A percentile compares a stretch with the other conserved stretches of the same genome.
These are phyloP conservation scores for Diceros bicornis DNA, from an alignment of 2,797 vertebrate genomes.

Conservation along the genomic window DNA sequence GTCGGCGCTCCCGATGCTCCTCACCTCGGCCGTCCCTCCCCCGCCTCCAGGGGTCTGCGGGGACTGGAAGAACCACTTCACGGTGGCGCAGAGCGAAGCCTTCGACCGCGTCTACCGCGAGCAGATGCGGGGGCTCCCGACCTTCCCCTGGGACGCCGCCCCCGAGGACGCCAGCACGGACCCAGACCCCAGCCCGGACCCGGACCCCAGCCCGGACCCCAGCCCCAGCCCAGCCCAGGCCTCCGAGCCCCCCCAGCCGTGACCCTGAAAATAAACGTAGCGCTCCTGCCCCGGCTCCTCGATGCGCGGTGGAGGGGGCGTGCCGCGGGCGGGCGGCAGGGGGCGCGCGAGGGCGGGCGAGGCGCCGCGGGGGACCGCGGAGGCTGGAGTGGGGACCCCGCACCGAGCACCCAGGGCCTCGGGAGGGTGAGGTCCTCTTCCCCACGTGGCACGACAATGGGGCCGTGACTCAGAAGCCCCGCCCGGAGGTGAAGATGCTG, in stretches of 20 bases:
- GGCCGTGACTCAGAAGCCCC: not conserved
- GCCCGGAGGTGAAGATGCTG: not conserved
- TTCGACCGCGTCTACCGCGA: conserved; percentile 85
- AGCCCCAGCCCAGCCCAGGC: conserved; percentile 11
- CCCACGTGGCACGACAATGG: rapidly evolving
- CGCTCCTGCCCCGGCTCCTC: not conserved
- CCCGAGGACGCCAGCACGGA: conserved; percentile 9
- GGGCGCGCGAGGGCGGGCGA: not conserved
- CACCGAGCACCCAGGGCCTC: rapidly evolving
- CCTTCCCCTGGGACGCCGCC: conserved; percentile 85
- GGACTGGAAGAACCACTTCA: conserved; percentile 89
- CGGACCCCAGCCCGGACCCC: not conserved
- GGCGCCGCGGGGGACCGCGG: not conserved
- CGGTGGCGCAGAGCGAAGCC: conserved; percentile 81
- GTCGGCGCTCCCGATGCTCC: rapidly evolving
- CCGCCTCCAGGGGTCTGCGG: conserved; percentile 81
- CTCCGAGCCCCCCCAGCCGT: not conserved
- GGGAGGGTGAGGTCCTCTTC: no score
- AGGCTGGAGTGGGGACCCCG: not conserved
- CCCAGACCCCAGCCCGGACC: not conserved
- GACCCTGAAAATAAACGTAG: conserved; percentile 76
- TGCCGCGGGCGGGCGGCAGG: not conserved
- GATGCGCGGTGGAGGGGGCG: rapidly evolving
- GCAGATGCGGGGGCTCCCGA: conserved; percentile 78
- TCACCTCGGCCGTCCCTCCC: rapidly evolving